Base-by-base conservation (phyloP, 2,113 vertebrate species). In the Microcebus jonahi region DNA sequence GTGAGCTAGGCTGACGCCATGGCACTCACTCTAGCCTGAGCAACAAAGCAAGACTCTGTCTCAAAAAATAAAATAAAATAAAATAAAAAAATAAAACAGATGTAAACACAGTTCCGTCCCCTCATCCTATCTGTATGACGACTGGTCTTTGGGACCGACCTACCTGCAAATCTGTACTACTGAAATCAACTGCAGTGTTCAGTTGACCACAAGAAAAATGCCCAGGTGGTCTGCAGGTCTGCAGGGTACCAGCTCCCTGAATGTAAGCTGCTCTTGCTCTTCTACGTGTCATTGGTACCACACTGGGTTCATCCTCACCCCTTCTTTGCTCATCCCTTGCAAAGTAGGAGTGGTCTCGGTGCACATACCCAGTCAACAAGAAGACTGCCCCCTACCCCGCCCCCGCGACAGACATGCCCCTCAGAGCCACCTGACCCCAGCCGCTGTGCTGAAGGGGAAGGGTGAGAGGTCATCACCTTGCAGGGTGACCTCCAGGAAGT, bases 401-500 rank as follows among this genome's bases (percentile, higher is more conserved):
- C 17, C 53, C 25, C 27, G 25, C n/a, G 31, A 36, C 6, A 34
- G 68, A 48, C 9, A 8, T 11, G 29, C 5, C 50, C 31, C 11
- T 63, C 5, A n/a, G 57, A 25, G 39, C n/a, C 65, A 36, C 59
- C 67, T 8, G 15, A 75, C 13, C 42, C 53, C 1, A 1, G 53
- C 9, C 42, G 67, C 50, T 2, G 14, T 12, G 63, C 27, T 0
- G 45, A 14, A 34, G 63, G 63, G 31, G 63, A 68, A 34, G 45
- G 9, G 8, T 0, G 25, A 31, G 2, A 8, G 59, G 48, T 11
- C 55, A 4, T 97, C 97, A 99, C 99, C 99, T 99, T 99, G 99
- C 92, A 99, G 93, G 7, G 99, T 99, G 50, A 99, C 98, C 93
- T 99, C 99, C 55, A 99, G 98, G 90, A 99, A 99, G 97, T 99